Percentiles rank a stretch among this genome's conserved stretches.
These are phyloP conservation scores for Neocrepidodera transversa DNA, from an alignment of 2,888 invertebrate genomes.

Conservation along the genomic window DNA sequence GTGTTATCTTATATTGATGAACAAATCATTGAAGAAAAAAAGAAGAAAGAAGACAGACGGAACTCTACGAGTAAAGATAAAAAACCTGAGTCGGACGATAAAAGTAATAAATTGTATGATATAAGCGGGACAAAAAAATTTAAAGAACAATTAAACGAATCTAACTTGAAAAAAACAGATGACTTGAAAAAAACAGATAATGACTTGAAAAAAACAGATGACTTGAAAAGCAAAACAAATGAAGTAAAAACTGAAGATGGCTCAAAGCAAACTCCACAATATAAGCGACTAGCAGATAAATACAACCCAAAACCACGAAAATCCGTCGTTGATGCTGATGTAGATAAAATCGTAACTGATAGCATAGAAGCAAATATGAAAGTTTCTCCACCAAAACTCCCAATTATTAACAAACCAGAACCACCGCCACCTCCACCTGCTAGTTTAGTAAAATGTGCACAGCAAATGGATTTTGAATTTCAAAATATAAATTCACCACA, in stretches of 20 bases:
- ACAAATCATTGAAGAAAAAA: conserved; percentile 41
- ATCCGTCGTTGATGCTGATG: conserved; percentile 43
- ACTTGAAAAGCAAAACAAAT: not conserved
- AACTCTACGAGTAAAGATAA: conserved; percentile 26
- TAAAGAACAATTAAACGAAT: not conserved
- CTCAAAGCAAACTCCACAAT: conserved; percentile 17
- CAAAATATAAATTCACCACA: not conserved
- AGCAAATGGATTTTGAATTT: conserved; percentile 27
- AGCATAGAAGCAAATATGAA: conserved; percentile 48
- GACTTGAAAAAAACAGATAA: not conserved
- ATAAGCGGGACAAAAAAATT: conserved; percentile 1
- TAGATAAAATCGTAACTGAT: conserved; percentile 51
- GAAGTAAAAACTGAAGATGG: conserved; percentile 13
- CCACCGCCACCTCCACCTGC: conserved; percentile 37
- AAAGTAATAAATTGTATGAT: conserved; percentile 7
- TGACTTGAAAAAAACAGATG: no score
- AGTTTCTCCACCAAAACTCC: conserved; percentile 36
- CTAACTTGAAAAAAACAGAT: not conserved
- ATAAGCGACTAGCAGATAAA: conserved; percentile 59
- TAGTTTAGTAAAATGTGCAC: conserved; percentile 33
- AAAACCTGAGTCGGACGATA: not conserved
- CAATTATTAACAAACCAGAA: conserved; percentile 28
- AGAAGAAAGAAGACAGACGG: conserved; percentile 39
- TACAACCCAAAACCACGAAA: conserved; percentile 60
- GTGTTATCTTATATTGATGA: conserved; percentile 48